A percentile compares a stretch with the other conserved stretches of the same genome.
phyloP scores from a whole-genome alignment of 2,888 invertebrate genomes.

The Leistus spinibarbis region DNA sequence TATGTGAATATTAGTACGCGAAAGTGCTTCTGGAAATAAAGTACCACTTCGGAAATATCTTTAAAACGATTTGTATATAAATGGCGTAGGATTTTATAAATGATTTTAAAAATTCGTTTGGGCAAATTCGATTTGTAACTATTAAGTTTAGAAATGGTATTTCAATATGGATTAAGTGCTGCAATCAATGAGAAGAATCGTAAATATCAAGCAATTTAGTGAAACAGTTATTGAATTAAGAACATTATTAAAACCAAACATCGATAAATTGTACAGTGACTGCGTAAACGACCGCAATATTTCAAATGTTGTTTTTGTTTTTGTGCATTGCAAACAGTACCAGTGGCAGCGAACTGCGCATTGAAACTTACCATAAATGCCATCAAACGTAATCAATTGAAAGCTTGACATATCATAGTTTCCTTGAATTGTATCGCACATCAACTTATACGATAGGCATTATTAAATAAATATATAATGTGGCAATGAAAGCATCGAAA shows the following conservation, averaged over 20 bases:
- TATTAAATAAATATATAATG: neutral
- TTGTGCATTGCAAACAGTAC: neutral
- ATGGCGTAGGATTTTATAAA: neutral
- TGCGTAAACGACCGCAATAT: neutral
- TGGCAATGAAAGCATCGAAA: neutral
- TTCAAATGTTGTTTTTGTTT: neutral
- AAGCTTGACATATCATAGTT: neutral
- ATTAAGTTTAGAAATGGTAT: neutral
- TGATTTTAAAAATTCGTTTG: neutral
- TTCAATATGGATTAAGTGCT: neutral
- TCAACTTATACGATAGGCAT: neutral
- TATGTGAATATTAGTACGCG: neutral
- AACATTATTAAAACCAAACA: neutral
- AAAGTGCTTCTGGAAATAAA: no score
- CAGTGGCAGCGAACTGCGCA: neutral
- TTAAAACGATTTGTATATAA: neutral
- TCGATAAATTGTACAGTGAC: neutral
- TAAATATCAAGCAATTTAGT: neutral
- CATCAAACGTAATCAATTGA: neutral
- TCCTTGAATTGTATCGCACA: neutral
- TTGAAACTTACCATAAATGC: neutral
- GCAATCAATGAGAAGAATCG: neutral
- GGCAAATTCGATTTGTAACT: neutral
- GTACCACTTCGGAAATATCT: neutral
- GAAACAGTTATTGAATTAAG: neutral